A percentile compares a stretch with the other conserved stretches of the same genome.
Conservation (phyloP, 2,797 vertebrate species). For the Scolopax rusticola region DNA sequence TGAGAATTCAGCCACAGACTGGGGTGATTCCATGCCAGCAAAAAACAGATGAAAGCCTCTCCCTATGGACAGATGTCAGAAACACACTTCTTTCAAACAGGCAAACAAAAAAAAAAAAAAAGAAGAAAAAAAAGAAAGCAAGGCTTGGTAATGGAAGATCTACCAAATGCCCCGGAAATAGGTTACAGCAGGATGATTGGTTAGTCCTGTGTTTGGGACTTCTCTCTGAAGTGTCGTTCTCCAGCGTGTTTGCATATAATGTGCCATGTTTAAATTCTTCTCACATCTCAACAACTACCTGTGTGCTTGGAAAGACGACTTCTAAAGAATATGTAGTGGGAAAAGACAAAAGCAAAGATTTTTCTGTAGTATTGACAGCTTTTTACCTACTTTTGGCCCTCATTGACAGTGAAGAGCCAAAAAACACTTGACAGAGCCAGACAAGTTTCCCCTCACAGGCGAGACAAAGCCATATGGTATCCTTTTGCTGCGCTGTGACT, state of each 20-base stretch:
- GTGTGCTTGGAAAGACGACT: not conserved
- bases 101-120: not conserved
- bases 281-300: not conserved
- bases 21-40: not conserved
- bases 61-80: not conserved
- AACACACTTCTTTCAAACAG: not conserved
- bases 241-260: not conserved
- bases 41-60: not conserved
- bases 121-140: not conserved
- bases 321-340: not conserved
- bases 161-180: not conserved
- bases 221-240: not conserved
- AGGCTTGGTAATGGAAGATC: not conserved
- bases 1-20: not conserved
- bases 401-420: not conserved
- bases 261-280: not conserved
- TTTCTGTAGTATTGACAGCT: not conserved
- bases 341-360: not conserved
- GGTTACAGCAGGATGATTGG: not conserved
- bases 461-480: not conserved
- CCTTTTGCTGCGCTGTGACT: fast-evolving
- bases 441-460: not conserved
- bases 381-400: not conserved
- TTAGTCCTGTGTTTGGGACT: not conserved
- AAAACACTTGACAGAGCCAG: not conserved